Evolutionary conservation across 2,797 vertebrate genomes (phyloP).

Genomic region (Sparidentex hasta): DNA sequence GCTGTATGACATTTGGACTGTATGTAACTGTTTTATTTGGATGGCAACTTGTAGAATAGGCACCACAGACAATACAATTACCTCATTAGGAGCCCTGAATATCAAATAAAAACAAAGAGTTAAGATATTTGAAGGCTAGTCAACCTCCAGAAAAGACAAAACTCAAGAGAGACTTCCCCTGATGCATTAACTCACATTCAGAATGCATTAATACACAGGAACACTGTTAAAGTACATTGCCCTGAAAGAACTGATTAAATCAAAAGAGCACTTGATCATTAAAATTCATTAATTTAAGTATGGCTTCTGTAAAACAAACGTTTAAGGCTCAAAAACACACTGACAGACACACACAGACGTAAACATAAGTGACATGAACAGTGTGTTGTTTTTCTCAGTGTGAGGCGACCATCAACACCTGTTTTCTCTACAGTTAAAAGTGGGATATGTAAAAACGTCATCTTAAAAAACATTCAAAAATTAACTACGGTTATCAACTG

Average conservation of each 20-base stretch:
- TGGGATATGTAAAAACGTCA: no score
- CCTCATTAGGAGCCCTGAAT: constrained; percentile 27
- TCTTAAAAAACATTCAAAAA: no score
- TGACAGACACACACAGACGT: constrained; percentile 12
- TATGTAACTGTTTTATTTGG: constrained; percentile 62
- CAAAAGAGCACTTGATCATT: constrained; percentile 59
- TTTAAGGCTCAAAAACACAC: constrained; percentile 41
- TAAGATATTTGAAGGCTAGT: constrained; percentile 12
- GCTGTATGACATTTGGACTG: neutral
- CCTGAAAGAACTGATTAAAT: constrained; percentile 41
- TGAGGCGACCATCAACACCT: constrained; percentile 8
- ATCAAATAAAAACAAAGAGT: constrained; percentile 9
- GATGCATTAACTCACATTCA: constrained; percentile 41
- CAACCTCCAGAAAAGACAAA: neutral
- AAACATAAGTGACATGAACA: constrained; percentile 37
- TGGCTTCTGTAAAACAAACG: constrained; percentile 69
- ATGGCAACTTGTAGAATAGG: constrained; percentile 45
- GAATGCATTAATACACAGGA: constrained; percentile 34
- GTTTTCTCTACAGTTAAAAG: no score
- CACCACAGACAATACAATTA: constrained; percentile 34
- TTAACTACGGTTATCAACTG: no score
- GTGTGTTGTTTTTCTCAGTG: constrained; percentile 19
- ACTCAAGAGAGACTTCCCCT: neutral
- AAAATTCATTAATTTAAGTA: constrained; percentile 57
- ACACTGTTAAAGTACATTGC: constrained; percentile 60